Evolutionary conservation across 2,888 invertebrate genomes (phyloP).

Genomic region (Steinernema hermaphroditum): DNA sequence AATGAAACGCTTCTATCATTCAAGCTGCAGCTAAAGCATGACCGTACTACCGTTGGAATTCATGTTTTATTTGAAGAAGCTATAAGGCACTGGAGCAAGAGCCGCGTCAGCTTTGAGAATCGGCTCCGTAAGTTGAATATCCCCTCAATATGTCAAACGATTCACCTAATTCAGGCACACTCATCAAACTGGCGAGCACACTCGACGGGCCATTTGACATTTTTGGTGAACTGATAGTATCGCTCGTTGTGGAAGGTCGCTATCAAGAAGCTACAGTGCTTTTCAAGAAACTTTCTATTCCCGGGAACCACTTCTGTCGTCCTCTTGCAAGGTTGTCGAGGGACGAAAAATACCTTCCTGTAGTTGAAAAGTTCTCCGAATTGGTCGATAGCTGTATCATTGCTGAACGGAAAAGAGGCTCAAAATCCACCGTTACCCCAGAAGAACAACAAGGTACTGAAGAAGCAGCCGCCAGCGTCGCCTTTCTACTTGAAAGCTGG

Average conservation of each 20-base stretch:
- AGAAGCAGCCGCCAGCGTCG: neutral
- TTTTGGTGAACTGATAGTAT: conserved; percentile 33
- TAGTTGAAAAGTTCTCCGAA: conserved; percentile 2
- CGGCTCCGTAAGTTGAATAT: neutral
- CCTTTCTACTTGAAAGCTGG: neutral
- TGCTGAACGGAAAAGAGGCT: neutral
- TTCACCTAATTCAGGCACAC: neutral
- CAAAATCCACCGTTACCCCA: neutral
- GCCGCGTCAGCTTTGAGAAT: neutral
- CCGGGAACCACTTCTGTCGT: conserved; percentile 26
- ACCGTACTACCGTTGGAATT: neutral
- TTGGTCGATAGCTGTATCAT: conserved; percentile 4
- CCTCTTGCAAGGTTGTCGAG: conserved; percentile 17
- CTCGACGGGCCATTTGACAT: conserved; percentile 16
- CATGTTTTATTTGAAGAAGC: conserved; percentile 7
- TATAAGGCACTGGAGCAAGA: neutral
- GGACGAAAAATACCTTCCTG: neutral
- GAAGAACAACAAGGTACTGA: neutral
- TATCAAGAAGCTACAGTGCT: conserved; percentile 28
- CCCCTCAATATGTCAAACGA: neutral
- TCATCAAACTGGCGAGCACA: conserved; percentile 10
- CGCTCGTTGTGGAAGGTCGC: conserved; percentile 29
- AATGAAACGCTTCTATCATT: neutral
- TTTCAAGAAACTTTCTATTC: conserved; percentile 23
- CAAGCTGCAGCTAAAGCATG: conserved; percentile 14